Evolutionary conservation across 2,797 vertebrate species (phyloP).

Genomic region (Sebastes nivosus): DNA sequence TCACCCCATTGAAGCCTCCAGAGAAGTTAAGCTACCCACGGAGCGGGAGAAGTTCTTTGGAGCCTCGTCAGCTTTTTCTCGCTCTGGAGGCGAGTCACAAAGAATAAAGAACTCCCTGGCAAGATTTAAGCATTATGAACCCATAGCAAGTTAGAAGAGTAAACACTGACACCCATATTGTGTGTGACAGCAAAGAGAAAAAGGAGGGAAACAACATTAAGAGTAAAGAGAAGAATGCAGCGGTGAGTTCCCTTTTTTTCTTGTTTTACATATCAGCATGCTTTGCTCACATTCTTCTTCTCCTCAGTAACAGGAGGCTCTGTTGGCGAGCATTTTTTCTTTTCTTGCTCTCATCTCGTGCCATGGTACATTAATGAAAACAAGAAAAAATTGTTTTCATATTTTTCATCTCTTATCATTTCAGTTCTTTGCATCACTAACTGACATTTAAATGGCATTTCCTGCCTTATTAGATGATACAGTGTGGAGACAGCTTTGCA

Average conservation of each 20-base stretch:
- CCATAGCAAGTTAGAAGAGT: background rate
- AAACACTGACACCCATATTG: background rate
- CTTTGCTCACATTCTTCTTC: background rate
- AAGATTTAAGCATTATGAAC: background rate
- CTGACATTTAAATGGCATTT: conserved; percentile 73
- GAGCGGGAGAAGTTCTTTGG: background rate
- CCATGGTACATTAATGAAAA: background rate
- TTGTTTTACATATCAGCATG: background rate
- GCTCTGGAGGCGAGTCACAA: background rate
- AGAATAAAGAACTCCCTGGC: conserved; percentile 11
- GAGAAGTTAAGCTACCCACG: background rate
- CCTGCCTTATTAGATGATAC: conserved; percentile 38
- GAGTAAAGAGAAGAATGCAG: conserved; percentile 51
- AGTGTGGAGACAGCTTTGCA: conserved; percentile 27
- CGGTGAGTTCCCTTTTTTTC: conserved; percentile 44
- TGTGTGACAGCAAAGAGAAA: background rate
- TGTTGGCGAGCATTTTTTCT: background rate
- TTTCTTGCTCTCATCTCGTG: background rate
- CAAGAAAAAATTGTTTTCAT: background rate
- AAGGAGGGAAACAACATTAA: background rate
- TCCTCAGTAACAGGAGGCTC: background rate
- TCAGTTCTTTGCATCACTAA: conserved; percentile 16
- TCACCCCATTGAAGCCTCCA: background rate
- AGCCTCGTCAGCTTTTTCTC: background rate
- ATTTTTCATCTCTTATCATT: conserved; percentile 15